These are phyloP conservation scores for Patella vulgata DNA, from an alignment of 1,140 invertebrate genomes.

Conservation along the genomic window DNA sequence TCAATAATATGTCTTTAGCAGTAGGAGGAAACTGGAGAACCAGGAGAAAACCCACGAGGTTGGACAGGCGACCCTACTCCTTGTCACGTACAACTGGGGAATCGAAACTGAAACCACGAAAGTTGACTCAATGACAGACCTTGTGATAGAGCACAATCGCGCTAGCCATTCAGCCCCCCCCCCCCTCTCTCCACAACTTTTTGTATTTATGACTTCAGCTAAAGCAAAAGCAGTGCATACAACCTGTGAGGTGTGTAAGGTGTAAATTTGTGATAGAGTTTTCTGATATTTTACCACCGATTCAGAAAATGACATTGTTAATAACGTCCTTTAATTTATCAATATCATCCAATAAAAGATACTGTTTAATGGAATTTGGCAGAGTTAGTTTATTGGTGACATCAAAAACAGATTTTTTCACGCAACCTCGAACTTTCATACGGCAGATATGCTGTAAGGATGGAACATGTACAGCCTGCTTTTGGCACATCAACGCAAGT, in stretches of 20 bases:
- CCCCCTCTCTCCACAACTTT: background rate
- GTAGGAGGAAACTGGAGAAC: too few relatives aligned
- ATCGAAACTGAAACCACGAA: too few relatives aligned
- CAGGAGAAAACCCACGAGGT: too few relatives aligned
- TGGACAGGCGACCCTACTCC: too few relatives aligned
- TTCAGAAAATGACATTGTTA: background rate
- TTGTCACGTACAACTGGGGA: too few relatives aligned
- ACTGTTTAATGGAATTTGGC: conserved; percentile 31
- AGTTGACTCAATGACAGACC: too few relatives aligned
- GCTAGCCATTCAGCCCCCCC: too few relatives aligned
- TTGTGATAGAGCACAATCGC: too few relatives aligned
- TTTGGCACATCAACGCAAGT: conserved; percentile 38
- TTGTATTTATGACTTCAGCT: background rate
- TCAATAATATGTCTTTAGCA: too few relatives aligned
- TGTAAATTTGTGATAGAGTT: conserved; percentile 2
- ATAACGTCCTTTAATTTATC: conserved; percentile 17
- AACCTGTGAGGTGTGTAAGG: conserved; percentile 6
- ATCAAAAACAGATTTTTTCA: conserved; percentile 15
- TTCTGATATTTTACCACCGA: conserved; percentile 1
- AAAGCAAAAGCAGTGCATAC: background rate
- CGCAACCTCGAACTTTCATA: conserved; percentile 19
- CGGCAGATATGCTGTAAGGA: conserved; percentile 38
- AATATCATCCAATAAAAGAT: conserved; percentile 36
- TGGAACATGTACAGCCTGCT: conserved; percentile 11
- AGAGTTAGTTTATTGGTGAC: conserved; percentile 14